Conservation (phyloP, 1,140 invertebrate species). For the Glomeris maerens region DNA sequence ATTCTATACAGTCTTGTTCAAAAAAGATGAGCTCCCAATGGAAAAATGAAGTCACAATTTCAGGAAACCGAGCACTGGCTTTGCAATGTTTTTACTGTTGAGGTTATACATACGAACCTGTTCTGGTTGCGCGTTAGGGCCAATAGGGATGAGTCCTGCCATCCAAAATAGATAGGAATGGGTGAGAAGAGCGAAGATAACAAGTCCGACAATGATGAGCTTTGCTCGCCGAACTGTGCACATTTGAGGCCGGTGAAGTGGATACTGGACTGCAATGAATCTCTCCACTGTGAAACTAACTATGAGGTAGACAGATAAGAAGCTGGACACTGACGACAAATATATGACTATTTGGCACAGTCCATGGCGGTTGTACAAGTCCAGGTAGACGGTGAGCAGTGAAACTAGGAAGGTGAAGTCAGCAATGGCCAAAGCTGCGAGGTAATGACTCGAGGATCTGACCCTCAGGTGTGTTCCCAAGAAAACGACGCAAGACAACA, state of each 20-base stretch:
- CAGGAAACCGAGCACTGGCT: no score
- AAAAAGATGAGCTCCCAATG: no score
- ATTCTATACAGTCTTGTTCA: no score
- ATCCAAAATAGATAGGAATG: conserved; percentile 23
- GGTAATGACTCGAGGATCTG: conserved; percentile 42
- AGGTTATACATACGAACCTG: no score
- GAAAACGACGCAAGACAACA: conserved; percentile 41
- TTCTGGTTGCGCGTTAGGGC: no score
- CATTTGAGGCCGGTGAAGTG: conserved; percentile 23
- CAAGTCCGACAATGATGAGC: conserved; percentile 14
- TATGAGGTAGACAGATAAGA: conserved; percentile 30
- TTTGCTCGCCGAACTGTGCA: conserved; percentile 22
- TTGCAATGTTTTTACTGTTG: no score
- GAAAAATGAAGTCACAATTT: no score
- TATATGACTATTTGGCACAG: conserved; percentile 28
- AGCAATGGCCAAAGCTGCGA: conserved; percentile 39
- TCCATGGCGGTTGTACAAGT: conserved; percentile 23
- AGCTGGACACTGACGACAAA: conserved; percentile 27
- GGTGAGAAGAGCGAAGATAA: conserved; percentile 17
- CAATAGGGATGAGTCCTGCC: conserved; percentile 13
- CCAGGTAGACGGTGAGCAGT: conserved; percentile 38
- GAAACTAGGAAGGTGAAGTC: conserved; percentile 40
- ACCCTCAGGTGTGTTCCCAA: conserved; percentile 39
- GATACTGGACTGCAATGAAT: conserved; percentile 27
- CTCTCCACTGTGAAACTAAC: conserved; percentile 31